A percentile compares a stretch with the other conserved stretches of the same genome.
phyloP scores from a whole-genome alignment of 2,888 invertebrate species.

The Hydroisotoma schaefferi region DNA sequence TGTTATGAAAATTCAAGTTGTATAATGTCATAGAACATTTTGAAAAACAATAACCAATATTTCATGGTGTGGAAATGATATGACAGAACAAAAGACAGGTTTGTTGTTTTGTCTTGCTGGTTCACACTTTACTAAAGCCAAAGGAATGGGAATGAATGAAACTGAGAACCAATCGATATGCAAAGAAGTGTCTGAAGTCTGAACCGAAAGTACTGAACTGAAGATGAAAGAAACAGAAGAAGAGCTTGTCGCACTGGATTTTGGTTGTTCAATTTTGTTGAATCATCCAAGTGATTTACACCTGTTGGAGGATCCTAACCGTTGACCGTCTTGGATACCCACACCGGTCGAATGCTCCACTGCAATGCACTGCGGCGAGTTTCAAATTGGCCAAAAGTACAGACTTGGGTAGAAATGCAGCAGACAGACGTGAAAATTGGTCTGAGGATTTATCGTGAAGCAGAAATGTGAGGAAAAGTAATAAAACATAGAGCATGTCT shows the following conservation, averaged over 20 bases:
- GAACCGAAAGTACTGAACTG: too few relatives aligned
- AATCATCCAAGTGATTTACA: conserved; percentile 15
- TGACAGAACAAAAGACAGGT: conserved; percentile 13
- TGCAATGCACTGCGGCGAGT: background rate
- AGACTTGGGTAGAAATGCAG: too few relatives aligned
- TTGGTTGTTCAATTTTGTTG: conserved; percentile 11
- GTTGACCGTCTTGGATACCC: conserved; percentile 8
- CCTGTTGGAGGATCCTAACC: background rate
- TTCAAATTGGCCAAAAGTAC: too few relatives aligned
- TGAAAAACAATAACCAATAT: conserved; percentile 15
- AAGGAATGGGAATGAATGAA: too few relatives aligned
- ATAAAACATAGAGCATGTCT: too few relatives aligned
- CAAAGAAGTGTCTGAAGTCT: conserved; percentile 5
- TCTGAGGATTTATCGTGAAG: conserved; percentile 7
- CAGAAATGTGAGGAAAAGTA: background rate
- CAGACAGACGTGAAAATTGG: conserved; percentile 7
- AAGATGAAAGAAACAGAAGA: too few relatives aligned
- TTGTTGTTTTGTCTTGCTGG: background rate
- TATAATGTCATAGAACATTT: conserved; percentile 5
- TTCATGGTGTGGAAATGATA: conserved; percentile 10
- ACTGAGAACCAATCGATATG: conserved; percentile 7
- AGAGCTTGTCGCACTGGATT: conserved; percentile 6
- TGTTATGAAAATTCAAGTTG: background rate
- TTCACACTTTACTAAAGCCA: too few relatives aligned
- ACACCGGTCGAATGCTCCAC: conserved; percentile 12